Conservation (phyloP, 1,140 invertebrate genomes). For the Trypoxylus dichotomus region DNA sequence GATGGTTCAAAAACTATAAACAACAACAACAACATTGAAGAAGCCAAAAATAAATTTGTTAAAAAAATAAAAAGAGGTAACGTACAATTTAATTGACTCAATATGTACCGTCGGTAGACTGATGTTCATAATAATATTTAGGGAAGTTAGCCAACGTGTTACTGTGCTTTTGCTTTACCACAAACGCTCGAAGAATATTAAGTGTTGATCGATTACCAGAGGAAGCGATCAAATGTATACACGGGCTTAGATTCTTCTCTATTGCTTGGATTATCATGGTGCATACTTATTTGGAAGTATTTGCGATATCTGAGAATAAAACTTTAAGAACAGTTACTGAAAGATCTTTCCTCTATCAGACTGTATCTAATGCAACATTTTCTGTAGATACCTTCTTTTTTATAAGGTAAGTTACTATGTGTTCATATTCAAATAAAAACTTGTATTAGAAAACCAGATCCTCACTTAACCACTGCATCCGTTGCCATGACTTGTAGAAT, state of each 20-base stretch:
- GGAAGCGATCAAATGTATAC: constrained; percentile 74
- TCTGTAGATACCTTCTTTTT: constrained; percentile 93
- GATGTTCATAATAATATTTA: constrained; percentile 6
- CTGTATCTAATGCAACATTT: constrained; percentile 85
- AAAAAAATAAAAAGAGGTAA: not conserved
- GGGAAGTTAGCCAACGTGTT: constrained; percentile 42
- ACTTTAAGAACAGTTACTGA: constrained; percentile 75
- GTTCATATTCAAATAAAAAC: too few relatives aligned
- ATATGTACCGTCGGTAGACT: too few relatives aligned
- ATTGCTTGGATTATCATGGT: constrained; percentile 92
- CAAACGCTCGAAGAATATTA: constrained; percentile 64
- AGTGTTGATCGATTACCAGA: constrained; percentile 60
- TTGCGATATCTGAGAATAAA: constrained; percentile 76
- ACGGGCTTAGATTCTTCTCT: constrained; percentile 81
- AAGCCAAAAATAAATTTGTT: not conserved
- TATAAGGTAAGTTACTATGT: constrained; percentile 65
- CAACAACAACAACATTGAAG: constrained; percentile 23
- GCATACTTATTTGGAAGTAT: constrained; percentile 82
- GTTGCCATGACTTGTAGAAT: too few relatives aligned
- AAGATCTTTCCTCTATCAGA: constrained; percentile 78
- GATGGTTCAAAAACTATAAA: not conserved
- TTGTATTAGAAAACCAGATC: not conserved
- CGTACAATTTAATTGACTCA: not conserved
- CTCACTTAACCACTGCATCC: too few relatives aligned
- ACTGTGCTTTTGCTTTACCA: constrained; percentile 56